Evolutionary conservation across 2,888 invertebrate genomes (phyloP), one percentile per base, ranked within the genome.

Genomic region (Agrotis ipsilon): DNA sequence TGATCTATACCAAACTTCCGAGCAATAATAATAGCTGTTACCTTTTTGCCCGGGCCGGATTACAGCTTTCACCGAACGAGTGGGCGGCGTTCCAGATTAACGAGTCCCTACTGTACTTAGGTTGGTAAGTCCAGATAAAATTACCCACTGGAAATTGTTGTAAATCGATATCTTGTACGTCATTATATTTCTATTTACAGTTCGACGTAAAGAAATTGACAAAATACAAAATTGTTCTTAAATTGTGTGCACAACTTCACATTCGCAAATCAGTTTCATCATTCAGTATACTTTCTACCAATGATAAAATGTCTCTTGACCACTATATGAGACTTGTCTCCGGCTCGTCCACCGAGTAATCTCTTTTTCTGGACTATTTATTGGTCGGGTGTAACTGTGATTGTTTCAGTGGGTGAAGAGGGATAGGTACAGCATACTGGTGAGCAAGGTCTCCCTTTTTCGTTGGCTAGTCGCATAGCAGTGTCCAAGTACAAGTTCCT

Each of bases 301-400:
- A n/a, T n/a, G n/a, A n/a, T n/a, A n/a, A 11, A 82, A 81, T 64
- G 81, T 80, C 58, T 86, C 68, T 85, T 85, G 39, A 91, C 83
- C 78, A 93, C 92, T 78, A 87, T 78, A 87, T 86, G 69, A 91
- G 87, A 80, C 96, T 96, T 11, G 89, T 87, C 3, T 92, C 91
- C n/a, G 96, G 90, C 80, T 96, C 96, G 66, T 96, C 96, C 72
- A 93, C 92, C 3, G 94, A 88, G 9, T 92, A 93, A 11, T 90
- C 91, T 49, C 84, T 87, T 95, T 94, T 74, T 90, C 92, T 58
- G 94, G 83, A 75, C 94, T 94, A 78, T 91, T 39, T 71, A 49
- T 32, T 78, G 32, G n/a, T 80, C 75, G 18, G 84, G 69, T 13
- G 72, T 81, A 0, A 78, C 61, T n/a, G 66, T 49, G 21, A 82